Evolutionary conservation across 2,113 vertebrate genomes (phyloP).

Genomic region (Barbus barbus): DNA sequence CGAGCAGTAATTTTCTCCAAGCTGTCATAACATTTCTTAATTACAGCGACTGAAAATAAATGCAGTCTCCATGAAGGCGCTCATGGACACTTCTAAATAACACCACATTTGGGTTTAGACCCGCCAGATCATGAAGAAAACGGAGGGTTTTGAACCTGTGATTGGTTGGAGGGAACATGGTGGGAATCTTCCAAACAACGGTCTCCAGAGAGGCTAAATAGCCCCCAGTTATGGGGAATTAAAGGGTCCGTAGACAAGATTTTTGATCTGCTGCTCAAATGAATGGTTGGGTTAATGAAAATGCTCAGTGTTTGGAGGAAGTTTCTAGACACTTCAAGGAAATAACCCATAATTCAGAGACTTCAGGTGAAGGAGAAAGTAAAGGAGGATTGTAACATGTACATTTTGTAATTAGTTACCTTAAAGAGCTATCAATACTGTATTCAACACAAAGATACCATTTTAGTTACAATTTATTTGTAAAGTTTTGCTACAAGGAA

Average conservation of each 20-base stretch:
- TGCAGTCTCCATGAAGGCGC: constrained; percentile 22
- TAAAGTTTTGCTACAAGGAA: too few relatives aligned
- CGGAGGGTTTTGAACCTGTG: not conserved
- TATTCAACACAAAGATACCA: too few relatives aligned
- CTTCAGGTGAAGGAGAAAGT: constrained; percentile 3
- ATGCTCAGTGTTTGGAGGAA: not conserved
- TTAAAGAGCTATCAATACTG: not conserved
- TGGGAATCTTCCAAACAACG: not conserved
- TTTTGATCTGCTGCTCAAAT: not conserved
- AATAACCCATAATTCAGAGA: not conserved
- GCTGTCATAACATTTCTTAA: constrained; percentile 37
- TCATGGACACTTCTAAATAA: constrained; percentile 1
- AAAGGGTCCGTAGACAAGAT: not conserved
- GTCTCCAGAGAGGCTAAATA: not conserved
- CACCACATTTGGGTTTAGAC: not conserved
- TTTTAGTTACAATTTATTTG: too few relatives aligned
- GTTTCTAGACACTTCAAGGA: not conserved
- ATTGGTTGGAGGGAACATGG: not conserved
- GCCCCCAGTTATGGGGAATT: not conserved
- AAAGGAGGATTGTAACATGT: not conserved
- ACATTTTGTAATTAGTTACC: not conserved
- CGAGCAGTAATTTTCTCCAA: constrained; percentile 19
- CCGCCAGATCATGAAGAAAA: not conserved
- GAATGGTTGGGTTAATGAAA: not conserved
- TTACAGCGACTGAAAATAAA: constrained; percentile 46